Evolutionary conservation across 53 echinoderm and acorn worm species (phyloP).

Genomic region (Echinarachnius parma): DNA sequence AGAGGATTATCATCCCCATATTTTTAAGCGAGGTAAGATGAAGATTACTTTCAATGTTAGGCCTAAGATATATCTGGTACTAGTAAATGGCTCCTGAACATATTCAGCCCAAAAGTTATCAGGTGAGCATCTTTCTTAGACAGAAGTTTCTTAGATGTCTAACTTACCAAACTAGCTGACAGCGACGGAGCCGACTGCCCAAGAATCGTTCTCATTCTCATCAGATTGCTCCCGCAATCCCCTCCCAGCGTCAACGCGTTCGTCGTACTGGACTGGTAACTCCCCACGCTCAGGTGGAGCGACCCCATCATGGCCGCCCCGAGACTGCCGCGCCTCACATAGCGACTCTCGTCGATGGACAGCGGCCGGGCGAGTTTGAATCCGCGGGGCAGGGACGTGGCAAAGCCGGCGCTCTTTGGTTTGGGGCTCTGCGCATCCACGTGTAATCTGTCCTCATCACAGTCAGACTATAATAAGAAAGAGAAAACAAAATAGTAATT

Average conservation of each 20-base stretch:
- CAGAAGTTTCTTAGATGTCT: too few relatives aligned
- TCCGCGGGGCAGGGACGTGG: conserved; percentile 83
- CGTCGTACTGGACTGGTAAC: conserved; percentile 84
- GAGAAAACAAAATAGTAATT: conserved; percentile 22
- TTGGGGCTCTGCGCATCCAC: conserved; percentile 57
- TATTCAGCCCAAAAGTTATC: background rate
- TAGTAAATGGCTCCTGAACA: too few relatives aligned
- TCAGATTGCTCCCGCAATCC: conserved; percentile 68
- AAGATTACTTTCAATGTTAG: too few relatives aligned
- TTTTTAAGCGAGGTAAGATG: too few relatives aligned
- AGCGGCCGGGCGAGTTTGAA: conserved; percentile 87
- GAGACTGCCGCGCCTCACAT: conserved; percentile 85
- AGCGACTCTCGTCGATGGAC: conserved; percentile 91
- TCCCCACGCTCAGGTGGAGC: conserved; percentile 49
- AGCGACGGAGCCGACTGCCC: conserved; percentile 97
- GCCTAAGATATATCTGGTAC: too few relatives aligned
- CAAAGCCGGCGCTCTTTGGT: conserved; percentile 76
- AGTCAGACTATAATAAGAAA: conserved; percentile 66
- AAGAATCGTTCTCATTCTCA: conserved; percentile 79
- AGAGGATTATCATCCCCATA: too few relatives aligned
- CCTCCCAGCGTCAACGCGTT: conserved; percentile 93
- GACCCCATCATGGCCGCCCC: conserved; percentile 71
- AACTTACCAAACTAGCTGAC: conserved; percentile 88
- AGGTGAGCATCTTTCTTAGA: background rate
- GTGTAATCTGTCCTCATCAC: conserved; percentile 69